Base-by-base conservation (phyloP, 2,113 vertebrate genomes). In the Phrynosoma blainvillii region DNA sequence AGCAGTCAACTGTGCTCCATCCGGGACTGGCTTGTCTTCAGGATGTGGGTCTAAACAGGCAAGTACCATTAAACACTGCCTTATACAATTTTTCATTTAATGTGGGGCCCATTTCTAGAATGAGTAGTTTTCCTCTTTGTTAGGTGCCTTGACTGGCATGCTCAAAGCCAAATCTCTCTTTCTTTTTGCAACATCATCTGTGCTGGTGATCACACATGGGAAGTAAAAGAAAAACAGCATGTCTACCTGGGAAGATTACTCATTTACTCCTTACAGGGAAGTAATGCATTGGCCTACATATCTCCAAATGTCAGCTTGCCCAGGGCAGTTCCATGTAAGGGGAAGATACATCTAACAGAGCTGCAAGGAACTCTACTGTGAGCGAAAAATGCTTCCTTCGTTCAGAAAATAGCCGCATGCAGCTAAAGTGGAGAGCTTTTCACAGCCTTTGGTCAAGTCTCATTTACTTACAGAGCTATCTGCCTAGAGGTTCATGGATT, bases 341-440 rank as follows among this genome's bases (percentile, higher is more conserved):
- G 36, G 10, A 2, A 36, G 52, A 62, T 78, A 47, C 10, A 16
- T 88, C 87, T 59, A 70, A 59, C 70, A 32, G 36, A 23, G n/a
- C 20, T 85, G 70, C 16, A 54, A 75, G 68, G 56, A 82, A 76
- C 71, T 68, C 71, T 18, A 32, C 79, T 82, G 79, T 75, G 59
- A 85, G 70, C 66, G 70, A 89, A 82, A 82, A 86, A 89, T 56
- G 59, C 73, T 42, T 59, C 10, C 36, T 76, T 75, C 52, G 20
- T n/a, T 54, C 77, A 56, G 68, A 77, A n/a, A 82, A 77, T 68
- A 76, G 68, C 42, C n/a, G 84, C 62, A 70, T 68, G 71, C 32
- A 23, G 77, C n/a, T 75, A 74, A 81, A 68, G 70, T 23, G 54
- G 70, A 68, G 65, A 75, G 42, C 18, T 77, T 86, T 88, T 70